Conservation (phyloP, 2,797 vertebrate species). For the Adelosebastes latens region DNA sequence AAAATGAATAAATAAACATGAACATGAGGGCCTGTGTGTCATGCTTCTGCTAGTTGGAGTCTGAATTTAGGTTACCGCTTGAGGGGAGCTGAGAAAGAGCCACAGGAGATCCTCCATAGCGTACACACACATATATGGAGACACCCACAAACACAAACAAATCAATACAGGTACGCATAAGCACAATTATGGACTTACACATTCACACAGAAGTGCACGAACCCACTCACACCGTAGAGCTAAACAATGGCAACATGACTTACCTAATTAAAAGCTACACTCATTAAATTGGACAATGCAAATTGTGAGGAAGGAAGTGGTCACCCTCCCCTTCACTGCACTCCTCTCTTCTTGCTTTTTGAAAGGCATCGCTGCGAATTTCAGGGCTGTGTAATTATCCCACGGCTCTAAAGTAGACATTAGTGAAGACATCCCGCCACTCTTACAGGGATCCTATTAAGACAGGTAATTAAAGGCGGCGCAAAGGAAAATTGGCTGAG, state of each 20-base stretch:
- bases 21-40: slow-evolving; percentile 2
- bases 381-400: slow-evolving; percentile 69
- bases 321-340: not conserved
- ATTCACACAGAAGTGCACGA: slow-evolving; percentile 5
- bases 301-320: slow-evolving; percentile 15
- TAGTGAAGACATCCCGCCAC: slow-evolving; percentile 72
- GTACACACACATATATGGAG: not conserved
- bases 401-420: slow-evolving; percentile 66
- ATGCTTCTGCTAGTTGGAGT: slow-evolving; percentile 21
- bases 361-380: slow-evolving; percentile 56
- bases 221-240: slow-evolving; percentile 1
- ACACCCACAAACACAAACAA: not conserved
- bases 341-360: slow-evolving; percentile 27
- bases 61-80: slow-evolving; percentile 58
- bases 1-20: slow-evolving; percentile 7
- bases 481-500: slow-evolving; percentile 64
- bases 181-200: not conserved
- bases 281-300: slow-evolving; percentile 61
- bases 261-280: slow-evolving; percentile 68
- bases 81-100: slow-evolving; percentile 3
- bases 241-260: slow-evolving; percentile 30
- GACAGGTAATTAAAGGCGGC: slow-evolving; percentile 78
- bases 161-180: not conserved
- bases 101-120: slow-evolving; percentile 13
- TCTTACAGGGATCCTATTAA: slow-evolving; percentile 74